Evolutionary conservation across 2,888 invertebrate species (phyloP).

Genomic region (Spilosoma lubricipeda): DNA sequence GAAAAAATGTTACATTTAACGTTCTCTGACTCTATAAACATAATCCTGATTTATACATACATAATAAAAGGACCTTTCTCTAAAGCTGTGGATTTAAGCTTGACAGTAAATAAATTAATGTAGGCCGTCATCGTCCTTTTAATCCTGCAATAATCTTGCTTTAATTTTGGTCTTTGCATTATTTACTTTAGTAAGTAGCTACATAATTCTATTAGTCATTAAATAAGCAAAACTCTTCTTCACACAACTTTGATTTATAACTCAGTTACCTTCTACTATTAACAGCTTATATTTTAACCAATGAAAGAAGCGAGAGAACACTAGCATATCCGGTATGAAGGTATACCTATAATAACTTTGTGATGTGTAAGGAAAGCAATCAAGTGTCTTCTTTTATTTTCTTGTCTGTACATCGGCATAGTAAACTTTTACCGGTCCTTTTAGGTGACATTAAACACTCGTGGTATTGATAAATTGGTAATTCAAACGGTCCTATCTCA

Average conservation of each 20-base stretch:
- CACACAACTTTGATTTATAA: not conserved
- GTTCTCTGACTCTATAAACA: conserved; percentile 13
- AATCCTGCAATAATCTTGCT: conserved; percentile 2
- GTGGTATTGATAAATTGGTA: not conserved
- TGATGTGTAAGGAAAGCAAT: not conserved
- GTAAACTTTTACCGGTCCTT: not conserved
- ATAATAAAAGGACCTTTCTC: not conserved
- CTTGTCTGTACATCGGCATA: no score
- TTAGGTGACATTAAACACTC: not conserved
- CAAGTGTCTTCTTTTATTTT: no score
- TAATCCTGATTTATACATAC: not conserved
- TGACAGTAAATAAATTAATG: conserved; percentile 11
- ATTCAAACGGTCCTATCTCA: not conserved
- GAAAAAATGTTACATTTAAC: conserved; percentile 32
- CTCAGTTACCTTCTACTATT: not conserved
- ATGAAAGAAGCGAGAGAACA: no score
- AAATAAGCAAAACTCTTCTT: not conserved
- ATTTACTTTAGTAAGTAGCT: not conserved
- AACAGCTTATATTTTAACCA: not conserved
- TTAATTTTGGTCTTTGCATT: conserved; percentile 1
- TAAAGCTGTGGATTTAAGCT: conserved; percentile 8
- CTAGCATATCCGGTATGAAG: no score
- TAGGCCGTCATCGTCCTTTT: not conserved
- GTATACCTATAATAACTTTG: not conserved
- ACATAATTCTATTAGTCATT: not conserved